phyloP scores from a whole-genome alignment of 2,113 vertebrate genomes.

The Melanocharis versteri region DNA sequence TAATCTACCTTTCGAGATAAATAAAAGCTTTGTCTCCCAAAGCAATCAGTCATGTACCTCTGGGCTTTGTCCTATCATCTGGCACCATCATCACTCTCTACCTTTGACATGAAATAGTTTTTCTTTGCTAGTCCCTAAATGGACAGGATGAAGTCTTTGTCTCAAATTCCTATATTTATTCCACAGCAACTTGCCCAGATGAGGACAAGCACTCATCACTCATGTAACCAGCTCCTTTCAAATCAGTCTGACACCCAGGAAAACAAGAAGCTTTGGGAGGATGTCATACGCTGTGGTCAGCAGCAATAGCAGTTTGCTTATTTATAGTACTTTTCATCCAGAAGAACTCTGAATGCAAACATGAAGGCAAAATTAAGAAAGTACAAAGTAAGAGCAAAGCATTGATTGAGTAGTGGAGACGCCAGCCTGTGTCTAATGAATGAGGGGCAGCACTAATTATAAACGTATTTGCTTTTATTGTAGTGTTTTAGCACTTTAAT shows the following conservation, averaged over 20 bases:
- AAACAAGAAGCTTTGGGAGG: not conserved
- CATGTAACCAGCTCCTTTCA: not conserved
- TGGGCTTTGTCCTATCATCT: not conserved
- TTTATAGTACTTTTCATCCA: not conserved
- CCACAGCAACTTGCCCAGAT: not conserved
- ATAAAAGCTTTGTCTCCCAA: not conserved
- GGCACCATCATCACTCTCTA: not conserved
- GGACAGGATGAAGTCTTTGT: not conserved
- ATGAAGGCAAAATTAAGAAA: not conserved
- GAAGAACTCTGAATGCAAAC: not conserved
- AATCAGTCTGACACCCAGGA: not conserved
- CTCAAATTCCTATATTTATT: not conserved
- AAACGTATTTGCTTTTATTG: constrained; percentile 41
- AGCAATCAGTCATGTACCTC: not conserved
- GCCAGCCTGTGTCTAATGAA: constrained; percentile 14
- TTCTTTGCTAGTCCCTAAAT: not conserved
- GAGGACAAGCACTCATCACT: not conserved
- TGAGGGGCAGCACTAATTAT: not conserved
- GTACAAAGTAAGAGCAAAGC: not conserved
- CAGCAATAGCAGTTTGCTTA: not conserved
- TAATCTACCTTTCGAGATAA: not conserved
- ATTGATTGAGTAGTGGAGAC: constrained; percentile 9
- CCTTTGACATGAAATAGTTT: not conserved
- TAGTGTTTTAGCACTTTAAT: constrained; percentile 24
- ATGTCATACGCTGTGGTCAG: not conserved